Evolutionary conservation across 2,888 invertebrate genomes (phyloP), one percentile per base, ranked within the genome.

Genomic region (Sminthurides aquaticus): DNA sequence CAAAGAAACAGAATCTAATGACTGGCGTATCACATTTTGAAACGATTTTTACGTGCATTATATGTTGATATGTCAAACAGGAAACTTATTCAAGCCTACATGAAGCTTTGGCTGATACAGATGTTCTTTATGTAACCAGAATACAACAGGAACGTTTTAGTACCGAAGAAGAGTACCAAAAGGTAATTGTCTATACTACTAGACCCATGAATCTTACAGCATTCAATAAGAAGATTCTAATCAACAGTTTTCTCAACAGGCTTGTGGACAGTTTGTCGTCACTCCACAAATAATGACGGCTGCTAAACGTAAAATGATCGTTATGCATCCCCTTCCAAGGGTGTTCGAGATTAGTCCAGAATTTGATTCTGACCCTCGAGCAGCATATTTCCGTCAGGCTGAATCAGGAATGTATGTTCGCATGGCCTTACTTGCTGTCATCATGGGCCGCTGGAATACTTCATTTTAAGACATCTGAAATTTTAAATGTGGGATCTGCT

Each of bases 341-440:
- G 87, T 94, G 0, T 88, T 90, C 77, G 99, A 99, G 81, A 97
- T 99, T 74, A 93, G 93, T 73, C 84, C 90, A 0, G 92, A 95
- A 74, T 91, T 99, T 75, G 99, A 99, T 80, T 57, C 66, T 3
- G 99, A 99, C 80, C 93, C 95, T 0, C 83, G 99, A 59, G 98
- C 99, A 0, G 98, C 97, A 0, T 99, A 99, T 80, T 99, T 99
- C 84, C 84, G 98, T 24, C 99, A 99, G 81, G 96, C 95, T 0
- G 95, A 97, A 79, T 91, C 92, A 77, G 99, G 99, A 69, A 91
- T 99, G 88, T 99, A 92, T 77, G 92, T 99, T 22, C 85, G 99
- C 60, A 99, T 99, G 99, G 97, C 99, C 0, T 81, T 99, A 1
- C 81, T 99, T 22, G 88, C 95, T 1, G 90, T 93, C 86, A 88